Conservation (phyloP, 2,797 vertebrate genomes). For the Triplophysa bombifrons region DNA sequence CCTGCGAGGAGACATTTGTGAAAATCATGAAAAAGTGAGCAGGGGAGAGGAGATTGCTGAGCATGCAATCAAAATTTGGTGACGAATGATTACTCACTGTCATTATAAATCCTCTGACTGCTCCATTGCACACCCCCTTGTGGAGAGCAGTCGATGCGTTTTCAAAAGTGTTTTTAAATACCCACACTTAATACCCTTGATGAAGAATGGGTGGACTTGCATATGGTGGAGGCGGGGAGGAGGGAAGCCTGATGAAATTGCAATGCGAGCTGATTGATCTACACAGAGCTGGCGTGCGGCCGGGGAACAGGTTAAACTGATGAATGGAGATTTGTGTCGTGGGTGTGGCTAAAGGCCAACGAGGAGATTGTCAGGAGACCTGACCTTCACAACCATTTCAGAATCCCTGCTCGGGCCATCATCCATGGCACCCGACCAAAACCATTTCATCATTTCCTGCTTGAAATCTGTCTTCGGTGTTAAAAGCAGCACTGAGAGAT, state of each 20-base stretch:
- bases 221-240: constrained; percentile 44
- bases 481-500: constrained; percentile 50
- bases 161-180: constrained; percentile 69
- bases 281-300: constrained; percentile 58
- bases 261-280: constrained; percentile 76
- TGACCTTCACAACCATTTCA: constrained; percentile 71
- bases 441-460: constrained; percentile 57
- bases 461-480: constrained; percentile 63
- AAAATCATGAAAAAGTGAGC: constrained; percentile 20
- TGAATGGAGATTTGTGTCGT: constrained; percentile 78
- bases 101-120: constrained; percentile 69
- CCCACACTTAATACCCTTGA: constrained; percentile 56
- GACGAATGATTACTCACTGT: constrained; percentile 55
- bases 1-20: background rate
- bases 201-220: constrained; percentile 70
- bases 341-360: constrained; percentile 75
- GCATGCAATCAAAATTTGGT: constrained; percentile 63
- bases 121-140: constrained; percentile 47
- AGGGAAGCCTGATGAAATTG: constrained; percentile 74
- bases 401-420: constrained; percentile 42
- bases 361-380: constrained; percentile 66
- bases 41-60: constrained; percentile 37
- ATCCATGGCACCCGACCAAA: constrained; percentile 63
- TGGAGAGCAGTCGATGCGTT: constrained; percentile 60
- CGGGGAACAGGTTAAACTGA: constrained; percentile 72